phyloP scores from a whole-genome alignment of 2,797 vertebrate species.

The Pampus argenteus region DNA sequence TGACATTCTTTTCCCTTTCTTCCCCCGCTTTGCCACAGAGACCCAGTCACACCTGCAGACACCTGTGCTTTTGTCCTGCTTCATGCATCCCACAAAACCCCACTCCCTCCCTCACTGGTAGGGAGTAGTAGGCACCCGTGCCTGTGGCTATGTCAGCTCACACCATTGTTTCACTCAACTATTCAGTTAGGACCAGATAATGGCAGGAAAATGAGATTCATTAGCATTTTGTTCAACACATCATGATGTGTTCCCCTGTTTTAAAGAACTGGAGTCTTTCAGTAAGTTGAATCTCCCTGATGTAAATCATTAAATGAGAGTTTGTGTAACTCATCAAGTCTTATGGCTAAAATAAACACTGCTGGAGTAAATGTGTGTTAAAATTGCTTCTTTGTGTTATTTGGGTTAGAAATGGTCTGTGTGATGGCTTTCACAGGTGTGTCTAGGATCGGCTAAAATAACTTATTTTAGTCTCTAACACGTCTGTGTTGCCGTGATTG shows the following conservation, averaged over 20 bases:
- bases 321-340: conserved; percentile 61
- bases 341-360: conserved; percentile 53
- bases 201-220: conserved; percentile 59
- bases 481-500: conserved; percentile 34
- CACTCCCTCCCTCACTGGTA: conserved; percentile 28
- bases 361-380: conserved; percentile 51
- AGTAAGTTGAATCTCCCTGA: conserved; percentile 14
- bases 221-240: conserved; percentile 63
- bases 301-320: conserved; percentile 49
- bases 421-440: conserved; percentile 68
- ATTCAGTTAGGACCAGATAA: conserved; percentile 70
- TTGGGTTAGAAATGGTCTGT: conserved; percentile 47
- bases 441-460: conserved; percentile 44
- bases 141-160: conserved; percentile 70
- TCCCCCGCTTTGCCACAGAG: conserved; percentile 54
- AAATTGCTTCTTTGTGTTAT: conserved; percentile 49
- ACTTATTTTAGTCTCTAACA: conserved; percentile 43
- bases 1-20: conserved; percentile 62
- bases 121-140: conserved; percentile 40
- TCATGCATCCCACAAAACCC: conserved; percentile 37
- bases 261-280: conserved; percentile 27
- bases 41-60: conserved; percentile 81
- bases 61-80: conserved; percentile 85
- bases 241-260: conserved; percentile 36
- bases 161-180: conserved; percentile 63